A percentile compares a stretch with the other conserved stretches of the same genome.
phyloP scores from a whole-genome alignment of 2,888 invertebrate species.

The Liopterus haemorrhoidalis region DNA sequence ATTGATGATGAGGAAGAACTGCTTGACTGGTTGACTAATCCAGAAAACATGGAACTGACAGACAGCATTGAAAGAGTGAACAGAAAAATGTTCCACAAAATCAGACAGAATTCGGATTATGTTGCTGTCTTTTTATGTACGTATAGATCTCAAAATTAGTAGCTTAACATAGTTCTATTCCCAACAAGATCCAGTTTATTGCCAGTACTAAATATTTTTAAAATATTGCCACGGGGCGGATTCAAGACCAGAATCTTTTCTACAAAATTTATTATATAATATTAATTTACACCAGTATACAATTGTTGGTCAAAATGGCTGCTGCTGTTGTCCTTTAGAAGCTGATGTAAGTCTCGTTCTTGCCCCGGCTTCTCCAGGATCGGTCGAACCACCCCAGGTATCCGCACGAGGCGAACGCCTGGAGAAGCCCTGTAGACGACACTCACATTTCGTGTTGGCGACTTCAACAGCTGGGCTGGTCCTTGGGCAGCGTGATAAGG shows the following conservation, averaged over 20 bases:
- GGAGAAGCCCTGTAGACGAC: no score
- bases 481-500: no score
- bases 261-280: neutral
- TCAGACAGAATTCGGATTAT: constrained; percentile 81
- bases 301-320: no score
- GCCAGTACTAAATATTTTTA: neutral
- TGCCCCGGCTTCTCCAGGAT: no score
- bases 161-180: constrained; percentile 20
- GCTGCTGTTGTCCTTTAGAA: no score
- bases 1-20: constrained; percentile 86
- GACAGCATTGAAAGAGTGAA: constrained; percentile 91
- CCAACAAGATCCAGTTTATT: neutral
- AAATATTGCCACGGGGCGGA: constrained; percentile 2
- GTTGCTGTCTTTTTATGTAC: constrained; percentile 91
- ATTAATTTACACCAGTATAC: neutral
- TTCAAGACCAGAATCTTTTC: neutral
- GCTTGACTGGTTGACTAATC: constrained; percentile 87
- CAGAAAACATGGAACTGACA: constrained; percentile 88
- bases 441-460: no score
- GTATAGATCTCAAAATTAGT: constrained; percentile 42
- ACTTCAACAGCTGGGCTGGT: no score
- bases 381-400: no score
- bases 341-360: no score
- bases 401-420: no score
- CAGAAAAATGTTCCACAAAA: constrained; percentile 87